Percentiles rank a stretch among this genome's conserved stretches.
Conservation (phyloP, 1,140 invertebrate genomes). For the Trichonephila inaurata region DNA sequence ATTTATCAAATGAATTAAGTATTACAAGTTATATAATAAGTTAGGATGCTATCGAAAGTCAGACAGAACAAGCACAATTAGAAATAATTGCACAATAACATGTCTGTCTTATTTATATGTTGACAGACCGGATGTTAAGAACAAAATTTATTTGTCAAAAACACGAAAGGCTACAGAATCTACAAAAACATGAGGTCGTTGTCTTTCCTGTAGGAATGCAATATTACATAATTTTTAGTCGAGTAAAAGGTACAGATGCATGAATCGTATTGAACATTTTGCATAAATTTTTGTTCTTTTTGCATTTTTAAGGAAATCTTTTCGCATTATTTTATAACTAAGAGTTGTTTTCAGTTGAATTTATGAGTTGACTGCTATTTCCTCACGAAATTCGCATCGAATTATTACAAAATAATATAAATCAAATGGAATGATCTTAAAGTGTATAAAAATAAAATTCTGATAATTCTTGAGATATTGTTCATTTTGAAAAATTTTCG, state of each 20-base stretch:
- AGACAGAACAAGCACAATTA: background rate
- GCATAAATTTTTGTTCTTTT: background rate
- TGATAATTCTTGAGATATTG: too few relatives aligned
- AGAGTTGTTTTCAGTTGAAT: background rate
- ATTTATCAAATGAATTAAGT: background rate
- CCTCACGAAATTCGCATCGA: background rate
- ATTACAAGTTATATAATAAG: background rate
- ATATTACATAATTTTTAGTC: background rate
- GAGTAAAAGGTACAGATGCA: background rate
- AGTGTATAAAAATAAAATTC: too few relatives aligned
- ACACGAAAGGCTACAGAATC: slow-evolving; percentile 12
- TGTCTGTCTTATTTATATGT: slow-evolving; percentile 8
- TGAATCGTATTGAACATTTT: background rate
- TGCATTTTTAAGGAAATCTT: background rate
- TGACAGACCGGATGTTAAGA: slow-evolving; percentile 7
- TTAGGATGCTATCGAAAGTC: background rate
- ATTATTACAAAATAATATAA: too few relatives aligned
- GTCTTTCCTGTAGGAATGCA: background rate
- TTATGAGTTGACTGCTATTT: background rate
- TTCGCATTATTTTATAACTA: background rate
- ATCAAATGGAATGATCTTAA: background rate
- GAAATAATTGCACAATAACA: background rate
- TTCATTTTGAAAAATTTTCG: too few relatives aligned
- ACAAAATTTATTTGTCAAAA: slow-evolving; percentile 18
- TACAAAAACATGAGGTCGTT: background rate